phyloP scores from a whole-genome alignment of 2,113 vertebrate species.

The Phyllostomus hastatus region DNA sequence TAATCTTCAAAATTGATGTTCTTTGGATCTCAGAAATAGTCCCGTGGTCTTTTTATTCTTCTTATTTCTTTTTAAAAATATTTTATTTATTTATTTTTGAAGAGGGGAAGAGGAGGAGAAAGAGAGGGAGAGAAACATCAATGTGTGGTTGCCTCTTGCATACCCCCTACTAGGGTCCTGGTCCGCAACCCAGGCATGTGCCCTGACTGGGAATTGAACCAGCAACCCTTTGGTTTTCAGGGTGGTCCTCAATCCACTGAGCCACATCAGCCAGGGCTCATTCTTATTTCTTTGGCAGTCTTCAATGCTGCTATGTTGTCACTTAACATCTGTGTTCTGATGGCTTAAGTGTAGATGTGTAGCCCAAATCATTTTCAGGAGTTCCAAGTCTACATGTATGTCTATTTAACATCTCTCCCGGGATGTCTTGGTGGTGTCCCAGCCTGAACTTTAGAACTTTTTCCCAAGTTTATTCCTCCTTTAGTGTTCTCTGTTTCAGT shows the following conservation, averaged over 20 bases:
- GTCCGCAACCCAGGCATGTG: too few species aligned
- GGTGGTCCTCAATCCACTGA: too few species aligned
- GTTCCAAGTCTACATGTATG: rapidly evolving
- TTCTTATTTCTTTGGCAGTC: background rate
- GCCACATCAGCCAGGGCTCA: too few species aligned
- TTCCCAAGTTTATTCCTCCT: background rate
- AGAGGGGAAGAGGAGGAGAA: too few species aligned
- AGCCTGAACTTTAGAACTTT: background rate
- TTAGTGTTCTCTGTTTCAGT: background rate
- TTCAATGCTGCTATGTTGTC: background rate
- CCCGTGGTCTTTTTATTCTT: background rate
- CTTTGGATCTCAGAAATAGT: background rate
- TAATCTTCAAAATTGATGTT: background rate
- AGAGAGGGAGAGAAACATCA: too few species aligned
- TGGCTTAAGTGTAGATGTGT: too few species aligned
- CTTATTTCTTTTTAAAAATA: background rate
- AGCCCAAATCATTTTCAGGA: background rate
- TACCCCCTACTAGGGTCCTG: too few species aligned
- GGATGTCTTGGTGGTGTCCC: background rate
- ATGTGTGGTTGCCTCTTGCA: too few species aligned
- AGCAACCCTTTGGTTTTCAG: too few species aligned
- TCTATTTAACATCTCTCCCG: background rate
- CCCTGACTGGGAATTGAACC: too few species aligned
- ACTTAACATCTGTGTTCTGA: too few species aligned
- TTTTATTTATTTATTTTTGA: too few species aligned